A percentile compares a stretch with the other conserved stretches of the same genome.
These are phyloP conservation scores for Lithosia quadra DNA, from an alignment of 2,888 invertebrate species.

Conservation along the genomic window DNA sequence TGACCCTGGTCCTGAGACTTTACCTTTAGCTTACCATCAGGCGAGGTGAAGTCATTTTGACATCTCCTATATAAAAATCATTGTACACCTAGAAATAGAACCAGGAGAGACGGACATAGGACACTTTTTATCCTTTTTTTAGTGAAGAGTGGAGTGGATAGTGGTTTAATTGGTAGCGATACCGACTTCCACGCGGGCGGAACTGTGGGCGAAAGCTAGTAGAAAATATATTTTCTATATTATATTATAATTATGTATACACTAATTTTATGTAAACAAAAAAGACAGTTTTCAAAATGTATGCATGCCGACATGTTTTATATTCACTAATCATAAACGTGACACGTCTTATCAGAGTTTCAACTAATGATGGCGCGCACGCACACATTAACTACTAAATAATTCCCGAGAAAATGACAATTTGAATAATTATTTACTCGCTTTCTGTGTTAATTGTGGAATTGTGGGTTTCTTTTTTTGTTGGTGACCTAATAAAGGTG, in stretches of 20 bases:
- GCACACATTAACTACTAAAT: constrained; percentile 35
- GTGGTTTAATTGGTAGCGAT: no score
- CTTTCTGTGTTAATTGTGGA: constrained; percentile 32
- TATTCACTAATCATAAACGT: constrained; percentile 43
- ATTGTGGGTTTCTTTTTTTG: constrained; percentile 7
- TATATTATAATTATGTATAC: background rate
- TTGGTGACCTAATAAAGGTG: constrained; percentile 5
- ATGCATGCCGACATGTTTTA: constrained; percentile 8
- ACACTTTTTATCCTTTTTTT: no score
- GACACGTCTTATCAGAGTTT: constrained; percentile 45
- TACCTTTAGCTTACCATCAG: no score
- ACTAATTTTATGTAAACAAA: constrained; percentile 1
- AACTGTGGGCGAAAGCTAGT: no score
- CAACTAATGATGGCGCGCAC: constrained; percentile 50
- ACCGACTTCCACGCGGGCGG: no score
- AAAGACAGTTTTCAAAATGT: background rate
- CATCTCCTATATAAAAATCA: no score
- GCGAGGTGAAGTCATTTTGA: no score
- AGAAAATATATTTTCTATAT: background rate
- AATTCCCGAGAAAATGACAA: constrained; percentile 30
- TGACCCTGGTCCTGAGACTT: no score
- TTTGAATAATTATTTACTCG: constrained; percentile 27
- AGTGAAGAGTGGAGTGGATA: no score
- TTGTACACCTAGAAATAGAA: no score
- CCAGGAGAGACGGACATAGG: no score